Percentiles rank a stretch among this genome's conserved stretches.
phyloP scores from a whole-genome alignment of 1,140 invertebrate species.

The Trigoniulus corallinus region DNA sequence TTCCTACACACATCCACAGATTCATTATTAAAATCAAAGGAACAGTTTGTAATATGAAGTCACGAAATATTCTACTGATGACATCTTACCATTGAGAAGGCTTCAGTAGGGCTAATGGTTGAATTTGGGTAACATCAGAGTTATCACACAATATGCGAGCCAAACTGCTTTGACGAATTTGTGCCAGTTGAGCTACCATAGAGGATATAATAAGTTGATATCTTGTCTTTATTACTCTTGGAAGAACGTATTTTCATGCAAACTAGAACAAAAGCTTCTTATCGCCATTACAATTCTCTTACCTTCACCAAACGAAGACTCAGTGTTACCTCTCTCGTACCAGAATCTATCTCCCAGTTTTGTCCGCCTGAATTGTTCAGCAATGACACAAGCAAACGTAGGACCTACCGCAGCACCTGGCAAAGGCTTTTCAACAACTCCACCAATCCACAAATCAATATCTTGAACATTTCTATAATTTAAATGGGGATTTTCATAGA shows the following conservation, averaged over 20 bases:
- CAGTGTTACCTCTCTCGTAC: constrained; percentile 31
- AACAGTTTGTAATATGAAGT: too few species aligned
- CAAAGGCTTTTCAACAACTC: constrained; percentile 27
- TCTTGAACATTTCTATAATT: constrained; percentile 18
- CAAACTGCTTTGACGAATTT: constrained; percentile 34
- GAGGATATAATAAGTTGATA: too few species aligned
- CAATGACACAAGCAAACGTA: constrained; percentile 37
- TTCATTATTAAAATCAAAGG: too few species aligned
- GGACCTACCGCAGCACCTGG: constrained; percentile 32
- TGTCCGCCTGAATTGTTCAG: constrained; percentile 33
- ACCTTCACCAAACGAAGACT: constrained; percentile 15
- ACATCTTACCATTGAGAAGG: constrained; percentile 26
- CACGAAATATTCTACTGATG: not conserved
- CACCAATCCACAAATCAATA: constrained; percentile 31
- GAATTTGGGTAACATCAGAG: constrained; percentile 29
- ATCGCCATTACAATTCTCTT: too few species aligned
- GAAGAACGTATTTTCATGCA: too few species aligned
- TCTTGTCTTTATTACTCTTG: too few species aligned
- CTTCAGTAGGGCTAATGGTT: constrained; percentile 33
- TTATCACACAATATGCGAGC: constrained; percentile 39
- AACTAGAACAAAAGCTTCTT: too few species aligned
- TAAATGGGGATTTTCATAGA: too few species aligned
- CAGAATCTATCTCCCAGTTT: constrained; percentile 40
- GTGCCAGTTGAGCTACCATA: constrained; percentile 32
- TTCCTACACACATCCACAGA: not conserved